Conservation (phyloP, 1,140 invertebrate genomes). For the Drosophila grimshawi region DNA sequence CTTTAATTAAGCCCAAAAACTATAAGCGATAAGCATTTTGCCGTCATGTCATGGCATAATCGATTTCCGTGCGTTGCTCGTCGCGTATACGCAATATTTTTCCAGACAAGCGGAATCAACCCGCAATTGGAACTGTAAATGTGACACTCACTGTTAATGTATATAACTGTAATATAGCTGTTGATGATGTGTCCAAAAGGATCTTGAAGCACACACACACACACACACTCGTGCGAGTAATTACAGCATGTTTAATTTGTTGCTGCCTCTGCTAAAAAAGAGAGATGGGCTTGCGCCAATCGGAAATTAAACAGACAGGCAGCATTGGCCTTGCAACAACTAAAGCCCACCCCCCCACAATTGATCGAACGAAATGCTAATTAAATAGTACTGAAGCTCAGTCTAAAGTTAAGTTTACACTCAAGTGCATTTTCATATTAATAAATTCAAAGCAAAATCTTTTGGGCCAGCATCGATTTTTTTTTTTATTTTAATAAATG, state of each 20-base stretch:
- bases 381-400: not conserved
- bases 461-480: too few species aligned
- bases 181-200: slow-evolving; percentile 1
- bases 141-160: not conserved
- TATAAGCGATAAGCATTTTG: slow-evolving; percentile 66
- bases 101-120: not conserved
- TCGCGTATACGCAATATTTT: slow-evolving; percentile 45
- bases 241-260: slow-evolving; percentile 15
- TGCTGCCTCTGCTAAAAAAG: not conserved
- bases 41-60: slow-evolving; percentile 54
- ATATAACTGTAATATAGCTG: not conserved
- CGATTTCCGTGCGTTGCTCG: slow-evolving; percentile 64
- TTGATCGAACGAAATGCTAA: not conserved
- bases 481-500: too few species aligned
- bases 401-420: too few species aligned
- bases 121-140: slow-evolving; percentile 17
- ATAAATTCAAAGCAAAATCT: too few species aligned
- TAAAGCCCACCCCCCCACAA: not conserved
- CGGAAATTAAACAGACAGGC: slow-evolving; percentile 40
- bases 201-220: slow-evolving; percentile 22
- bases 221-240: slow-evolving; percentile 11
- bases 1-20: slow-evolving; percentile 67
- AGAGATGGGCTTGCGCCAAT: not conserved
- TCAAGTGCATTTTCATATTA: too few species aligned
- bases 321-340: not conserved